Conservation (phyloP, 2,888 invertebrate species). For the Agrotis exclamationis region DNA sequence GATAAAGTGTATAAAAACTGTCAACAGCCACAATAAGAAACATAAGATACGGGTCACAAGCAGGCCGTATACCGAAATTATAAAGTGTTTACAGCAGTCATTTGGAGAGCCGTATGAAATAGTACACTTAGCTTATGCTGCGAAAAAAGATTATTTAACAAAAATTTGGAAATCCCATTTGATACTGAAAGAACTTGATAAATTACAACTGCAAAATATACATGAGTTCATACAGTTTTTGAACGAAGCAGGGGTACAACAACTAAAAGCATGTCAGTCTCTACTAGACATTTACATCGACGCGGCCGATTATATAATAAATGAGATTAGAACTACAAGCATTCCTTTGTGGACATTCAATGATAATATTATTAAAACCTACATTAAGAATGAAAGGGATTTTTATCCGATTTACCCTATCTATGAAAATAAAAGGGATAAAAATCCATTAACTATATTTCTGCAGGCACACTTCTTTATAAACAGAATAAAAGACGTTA, state of each 20-base stretch:
- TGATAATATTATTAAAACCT: background rate
- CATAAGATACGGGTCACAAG: constrained; percentile 56
- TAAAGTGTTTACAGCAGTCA: constrained; percentile 25
- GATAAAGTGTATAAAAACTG: constrained; percentile 14
- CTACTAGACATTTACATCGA: background rate
- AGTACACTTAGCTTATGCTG: constrained; percentile 13
- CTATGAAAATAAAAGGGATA: background rate
- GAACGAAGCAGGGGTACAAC: too few species aligned
- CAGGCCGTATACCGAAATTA: constrained; percentile 52
- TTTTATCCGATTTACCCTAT: too few species aligned
- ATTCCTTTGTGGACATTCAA: constrained; percentile 16
- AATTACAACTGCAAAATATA: constrained; percentile 43
- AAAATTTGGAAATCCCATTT: constrained; percentile 39
- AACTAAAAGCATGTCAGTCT: background rate
- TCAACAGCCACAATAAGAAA: constrained; percentile 13
- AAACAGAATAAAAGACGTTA: constrained; percentile 27
- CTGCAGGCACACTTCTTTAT: constrained; percentile 46
- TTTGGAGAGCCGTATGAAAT: constrained; percentile 45
- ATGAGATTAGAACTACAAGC: background rate
- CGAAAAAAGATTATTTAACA: constrained; percentile 44
- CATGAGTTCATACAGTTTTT: too few species aligned
- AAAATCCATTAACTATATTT: constrained; percentile 50
- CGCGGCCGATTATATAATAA: constrained; percentile 1
- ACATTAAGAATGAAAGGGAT: too few species aligned
- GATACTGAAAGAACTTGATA: constrained; percentile 21